These are phyloP conservation scores for Amblyraja radiata DNA, from an alignment of 2,797 vertebrate species.

Conservation along the genomic window DNA sequence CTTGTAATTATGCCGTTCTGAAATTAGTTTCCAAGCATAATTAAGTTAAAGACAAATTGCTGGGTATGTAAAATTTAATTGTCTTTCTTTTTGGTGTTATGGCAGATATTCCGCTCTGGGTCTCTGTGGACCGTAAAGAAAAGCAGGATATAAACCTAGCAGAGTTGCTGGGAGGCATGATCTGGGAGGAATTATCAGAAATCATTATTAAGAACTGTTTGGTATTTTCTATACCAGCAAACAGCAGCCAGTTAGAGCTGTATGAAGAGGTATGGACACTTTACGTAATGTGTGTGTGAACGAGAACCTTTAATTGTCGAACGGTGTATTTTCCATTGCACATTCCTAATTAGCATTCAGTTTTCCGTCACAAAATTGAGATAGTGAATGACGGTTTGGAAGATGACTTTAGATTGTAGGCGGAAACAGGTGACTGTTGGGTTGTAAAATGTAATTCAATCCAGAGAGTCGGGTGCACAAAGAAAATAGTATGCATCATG, in stretches of 20 bases:
- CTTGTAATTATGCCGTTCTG: neutral
- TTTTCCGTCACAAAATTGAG: neutral
- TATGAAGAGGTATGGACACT: conserved; percentile 70
- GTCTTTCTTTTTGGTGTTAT: conserved; percentile 28
- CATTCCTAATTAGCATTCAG: neutral
- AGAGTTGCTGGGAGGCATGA: conserved; percentile 70
- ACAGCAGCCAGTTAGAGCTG: conserved; percentile 81
- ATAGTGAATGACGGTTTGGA: too few species aligned
- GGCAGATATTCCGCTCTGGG: conserved; percentile 63
- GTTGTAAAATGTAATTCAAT: too few species aligned
- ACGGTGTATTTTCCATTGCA: neutral
- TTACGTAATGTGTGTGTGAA: neutral
- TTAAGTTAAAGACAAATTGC: neutral
- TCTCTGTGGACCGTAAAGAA: conserved; percentile 43
- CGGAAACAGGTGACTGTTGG: too few species aligned
- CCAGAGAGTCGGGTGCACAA: too few species aligned
- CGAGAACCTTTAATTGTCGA: neutral
- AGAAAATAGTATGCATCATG: too few species aligned
- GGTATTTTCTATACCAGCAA: conserved; percentile 81
- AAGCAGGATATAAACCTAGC: conserved; percentile 49
- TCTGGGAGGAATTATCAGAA: conserved; percentile 85
- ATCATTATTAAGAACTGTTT: conserved; percentile 86
- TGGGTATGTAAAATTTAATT: conserved; percentile 30
- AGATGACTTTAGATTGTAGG: too few species aligned
- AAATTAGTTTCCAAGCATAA: neutral